phyloP scores from a whole-genome alignment of 2,797 vertebrate genomes.

The Esox masquinongy region DNA sequence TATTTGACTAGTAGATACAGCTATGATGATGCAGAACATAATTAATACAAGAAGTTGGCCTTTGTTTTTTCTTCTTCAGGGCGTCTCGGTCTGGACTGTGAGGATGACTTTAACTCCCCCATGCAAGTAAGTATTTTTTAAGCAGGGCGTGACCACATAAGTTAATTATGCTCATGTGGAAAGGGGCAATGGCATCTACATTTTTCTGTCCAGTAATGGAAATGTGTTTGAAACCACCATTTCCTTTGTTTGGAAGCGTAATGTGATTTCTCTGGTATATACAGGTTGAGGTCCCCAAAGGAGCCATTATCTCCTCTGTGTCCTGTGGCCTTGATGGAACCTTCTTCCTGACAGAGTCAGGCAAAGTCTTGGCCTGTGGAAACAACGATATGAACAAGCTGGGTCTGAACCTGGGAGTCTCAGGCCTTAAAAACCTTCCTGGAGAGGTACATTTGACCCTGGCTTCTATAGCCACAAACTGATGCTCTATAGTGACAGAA shows the following conservation, averaged over 20 bases:
- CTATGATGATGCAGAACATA: background rate
- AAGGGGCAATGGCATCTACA: background rate
- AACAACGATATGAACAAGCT: conserved; percentile 98
- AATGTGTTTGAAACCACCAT: background rate
- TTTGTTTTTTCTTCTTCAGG: conserved; percentile 69
- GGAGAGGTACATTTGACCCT: conserved; percentile 66
- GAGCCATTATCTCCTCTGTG: conserved; percentile 86
- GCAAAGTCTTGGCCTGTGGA: conserved; percentile 96
- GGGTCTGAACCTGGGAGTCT: conserved; percentile 92
- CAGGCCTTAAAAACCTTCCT: conserved; percentile 90
- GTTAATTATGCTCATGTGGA: background rate
- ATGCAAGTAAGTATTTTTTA: conserved; percentile 82
- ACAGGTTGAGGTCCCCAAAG: conserved; percentile 91
- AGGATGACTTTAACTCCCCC: conserved; percentile 91
- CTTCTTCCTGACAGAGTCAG: conserved; percentile 91
- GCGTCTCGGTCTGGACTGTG: conserved; percentile 93
- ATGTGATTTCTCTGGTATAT: conserved; percentile 11
- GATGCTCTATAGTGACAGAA: too few species aligned
- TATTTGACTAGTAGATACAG: conserved; percentile 49
- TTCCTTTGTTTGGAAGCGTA: background rate
- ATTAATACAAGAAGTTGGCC: conserved; percentile 1
- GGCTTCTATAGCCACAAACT: too few species aligned
- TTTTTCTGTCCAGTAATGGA: background rate
- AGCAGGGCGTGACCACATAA: background rate
- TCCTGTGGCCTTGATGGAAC: conserved; percentile 92